Evolutionary conservation across 2,888 invertebrate species (phyloP), one percentile per base, ranked within the genome.

Genomic region (Nysson spinosus): DNA sequence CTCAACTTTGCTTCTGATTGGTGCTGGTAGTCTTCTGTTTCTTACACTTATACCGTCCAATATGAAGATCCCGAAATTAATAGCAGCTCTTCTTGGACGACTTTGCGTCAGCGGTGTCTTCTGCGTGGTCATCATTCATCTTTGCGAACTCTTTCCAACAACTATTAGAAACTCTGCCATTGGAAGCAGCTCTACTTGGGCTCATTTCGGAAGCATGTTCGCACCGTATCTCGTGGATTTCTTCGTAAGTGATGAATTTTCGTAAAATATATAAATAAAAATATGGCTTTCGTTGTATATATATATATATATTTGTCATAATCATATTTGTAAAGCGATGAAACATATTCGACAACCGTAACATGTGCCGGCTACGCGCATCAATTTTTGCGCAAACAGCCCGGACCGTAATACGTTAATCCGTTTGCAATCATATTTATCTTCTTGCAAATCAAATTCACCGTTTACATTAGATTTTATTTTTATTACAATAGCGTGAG

Each of bases 121-220:
- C 75, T 89, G 89, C n/a, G 88, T 90, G 14, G 88, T 90, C n/a
- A 90, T 90, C 9, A 84, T 90, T 0, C 90, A 89, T 66, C 89
- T 90, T 0, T 88, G 90, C 6, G 90, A 91, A 75, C 81, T 91
- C 35, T 91, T 89, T 78, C 90, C 90, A 42, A 90, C 90, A 1
- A 83, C 87, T 60, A 87, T 88, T 44, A 83, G 90, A 30, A 90
- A 89, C 76, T 88, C 89, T 2, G 90, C 90, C 0, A 80, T 90
- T 20, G 90, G 90, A 7, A 88, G 88, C 1, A 88, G 89, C 58
- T 88, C 89, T 1, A 89, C 89, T 11, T 85, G 88, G 77, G 88
- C 89, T 1, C 89, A 90, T 75, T 83, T 90, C 9, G 90, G 90
- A 6, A 89, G 89, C 9, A 89, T 90, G 24, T 85, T 88, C 30